phyloP scores from a whole-genome alignment of 2,888 invertebrate species.

The Monopis laevigella region DNA sequence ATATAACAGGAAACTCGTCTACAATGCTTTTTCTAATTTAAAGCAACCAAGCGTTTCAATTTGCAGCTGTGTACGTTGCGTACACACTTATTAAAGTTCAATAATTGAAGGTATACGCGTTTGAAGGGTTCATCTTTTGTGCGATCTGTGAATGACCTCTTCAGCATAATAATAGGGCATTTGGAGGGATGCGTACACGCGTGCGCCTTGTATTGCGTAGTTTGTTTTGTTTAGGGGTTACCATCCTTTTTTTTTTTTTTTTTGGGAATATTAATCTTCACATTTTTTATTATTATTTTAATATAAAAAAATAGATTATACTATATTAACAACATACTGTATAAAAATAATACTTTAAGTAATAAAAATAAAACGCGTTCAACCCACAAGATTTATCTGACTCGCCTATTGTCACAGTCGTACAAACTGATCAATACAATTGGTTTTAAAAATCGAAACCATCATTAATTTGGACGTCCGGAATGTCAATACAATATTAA shows the following conservation, averaged over 20 bases:
- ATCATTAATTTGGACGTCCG: conserved; percentile 10
- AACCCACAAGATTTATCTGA: conserved; percentile 7
- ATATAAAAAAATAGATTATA: too few relatives aligned
- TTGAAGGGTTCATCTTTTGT: conserved; percentile 34
- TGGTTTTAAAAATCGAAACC: conserved; percentile 4
- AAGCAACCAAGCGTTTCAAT: background rate
- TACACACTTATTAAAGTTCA: conserved; percentile 1
- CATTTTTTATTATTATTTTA: too few relatives aligned
- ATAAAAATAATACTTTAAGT: too few relatives aligned
- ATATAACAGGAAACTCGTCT: too few relatives aligned
- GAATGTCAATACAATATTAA: conserved; percentile 11
- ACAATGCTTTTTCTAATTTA: conserved; percentile 8
- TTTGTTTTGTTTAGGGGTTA: too few relatives aligned
- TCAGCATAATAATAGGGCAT: conserved; percentile 55
- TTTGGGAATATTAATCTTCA: too few relatives aligned
- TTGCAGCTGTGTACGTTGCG: conserved; percentile 9
- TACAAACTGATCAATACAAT: conserved; percentile 6
- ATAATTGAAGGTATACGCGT: conserved; percentile 9
- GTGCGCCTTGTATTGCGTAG: conserved; percentile 30
- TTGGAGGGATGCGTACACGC: conserved; percentile 62
- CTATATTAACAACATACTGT: too few relatives aligned
- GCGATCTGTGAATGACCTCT: conserved; percentile 67
- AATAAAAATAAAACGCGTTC: too few relatives aligned
- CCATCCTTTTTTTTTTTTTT: too few relatives aligned
- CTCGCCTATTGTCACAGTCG: conserved; percentile 5